Conservation (phyloP, 2,797 vertebrate genomes). For the Vultur gryphus region DNA sequence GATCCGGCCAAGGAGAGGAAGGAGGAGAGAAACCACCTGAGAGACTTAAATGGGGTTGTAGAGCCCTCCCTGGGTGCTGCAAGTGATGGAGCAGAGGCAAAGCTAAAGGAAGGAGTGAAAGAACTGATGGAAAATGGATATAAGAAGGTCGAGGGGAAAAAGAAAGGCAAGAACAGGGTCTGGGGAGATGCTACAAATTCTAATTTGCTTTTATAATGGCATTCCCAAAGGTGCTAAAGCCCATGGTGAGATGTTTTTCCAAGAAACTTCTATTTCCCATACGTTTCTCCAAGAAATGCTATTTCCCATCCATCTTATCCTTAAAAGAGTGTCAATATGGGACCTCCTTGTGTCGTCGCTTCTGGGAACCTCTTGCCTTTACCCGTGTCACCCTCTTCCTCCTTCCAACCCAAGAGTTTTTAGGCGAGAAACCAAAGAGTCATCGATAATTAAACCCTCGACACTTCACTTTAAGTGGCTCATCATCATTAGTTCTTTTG, state of each 20-base stretch:
- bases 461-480: not conserved
- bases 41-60: not conserved
- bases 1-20: not conserved
- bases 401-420: not conserved
- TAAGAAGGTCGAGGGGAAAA: fast-evolving
- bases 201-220: not conserved
- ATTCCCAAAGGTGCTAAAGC: not conserved
- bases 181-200: not conserved
- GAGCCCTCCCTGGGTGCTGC: not conserved
- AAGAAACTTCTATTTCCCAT: not conserved
- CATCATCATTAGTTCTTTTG: conserved; percentile 36
- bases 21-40: not conserved
- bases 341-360: not conserved
- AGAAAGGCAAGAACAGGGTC: not conserved
- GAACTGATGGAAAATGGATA: not conserved
- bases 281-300: not conserved
- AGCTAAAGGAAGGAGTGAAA: not conserved
- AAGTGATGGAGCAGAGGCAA: not conserved
- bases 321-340: not conserved
- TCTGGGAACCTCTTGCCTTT: not conserved
- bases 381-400: not conserved
- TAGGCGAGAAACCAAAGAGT: not conserved
- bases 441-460: not conserved
- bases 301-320: not conserved
- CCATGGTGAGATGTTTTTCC: not conserved